These are phyloP conservation scores for Drosophila nigrodunni DNA, from an alignment of 1,140 invertebrate species.

Conservation along the genomic window DNA sequence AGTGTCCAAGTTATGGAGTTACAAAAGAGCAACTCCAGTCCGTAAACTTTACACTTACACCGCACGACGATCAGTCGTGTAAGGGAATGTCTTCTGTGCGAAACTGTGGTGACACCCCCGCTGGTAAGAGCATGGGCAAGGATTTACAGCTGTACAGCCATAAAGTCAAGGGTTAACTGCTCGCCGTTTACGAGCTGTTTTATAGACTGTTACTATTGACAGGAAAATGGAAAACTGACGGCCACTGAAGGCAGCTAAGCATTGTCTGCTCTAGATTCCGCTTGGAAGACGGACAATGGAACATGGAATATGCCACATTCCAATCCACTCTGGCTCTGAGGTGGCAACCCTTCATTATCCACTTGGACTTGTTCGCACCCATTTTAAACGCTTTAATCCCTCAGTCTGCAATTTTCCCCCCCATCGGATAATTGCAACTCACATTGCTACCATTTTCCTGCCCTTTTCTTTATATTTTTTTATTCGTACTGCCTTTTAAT, in stretches of 20 bases:
- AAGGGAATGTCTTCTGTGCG: no score
- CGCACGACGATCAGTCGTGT: no score
- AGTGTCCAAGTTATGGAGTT: no score
- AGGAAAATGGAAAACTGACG: slow-evolving; percentile 19
- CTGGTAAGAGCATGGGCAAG: background rate
- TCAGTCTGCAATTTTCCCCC: slow-evolving; percentile 49
- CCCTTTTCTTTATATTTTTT: background rate
- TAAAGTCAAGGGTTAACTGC: slow-evolving; percentile 51
- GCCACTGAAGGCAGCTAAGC: slow-evolving; percentile 19
- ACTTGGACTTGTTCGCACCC: slow-evolving; percentile 58
- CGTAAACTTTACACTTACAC: no score
- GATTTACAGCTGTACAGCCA: slow-evolving; percentile 22
- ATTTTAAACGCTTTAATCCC: slow-evolving; percentile 62
- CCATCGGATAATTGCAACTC: slow-evolving; percentile 22
- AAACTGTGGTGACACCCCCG: no score
- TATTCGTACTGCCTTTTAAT: slow-evolving; percentile 31
- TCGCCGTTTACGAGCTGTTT: slow-evolving; percentile 49
- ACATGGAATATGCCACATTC: slow-evolving; percentile 1
- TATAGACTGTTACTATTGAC: slow-evolving; percentile 56
- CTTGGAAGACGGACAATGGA: background rate
- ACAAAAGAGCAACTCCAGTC: no score
- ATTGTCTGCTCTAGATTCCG: slow-evolving; percentile 28
- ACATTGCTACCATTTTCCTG: background rate
- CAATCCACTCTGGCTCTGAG: background rate
- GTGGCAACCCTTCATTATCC: slow-evolving; percentile 17